These are phyloP conservation scores for Actinostola sp. DNA, from an alignment of 92 coral and sea anemone species.

Conservation along the genomic window DNA sequence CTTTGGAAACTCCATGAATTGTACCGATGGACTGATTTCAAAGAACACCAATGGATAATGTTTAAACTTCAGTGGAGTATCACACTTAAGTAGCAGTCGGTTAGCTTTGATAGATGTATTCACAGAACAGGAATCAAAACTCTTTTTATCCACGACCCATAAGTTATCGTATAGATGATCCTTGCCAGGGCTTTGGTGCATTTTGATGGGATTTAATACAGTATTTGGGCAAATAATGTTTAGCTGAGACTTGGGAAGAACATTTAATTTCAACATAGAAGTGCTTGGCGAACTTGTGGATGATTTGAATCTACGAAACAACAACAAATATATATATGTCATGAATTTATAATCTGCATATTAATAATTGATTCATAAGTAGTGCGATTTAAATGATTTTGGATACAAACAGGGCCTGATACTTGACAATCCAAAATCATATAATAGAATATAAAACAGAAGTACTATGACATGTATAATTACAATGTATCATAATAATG, in stretches of 20 bases:
- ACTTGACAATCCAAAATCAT: too few species aligned
- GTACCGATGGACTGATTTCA: constrained; percentile 33
- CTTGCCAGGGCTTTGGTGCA: constrained; percentile 29
- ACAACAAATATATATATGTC: background rate
- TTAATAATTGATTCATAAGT: too few species aligned
- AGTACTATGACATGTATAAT: too few species aligned
- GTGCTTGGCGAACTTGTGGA: constrained; percentile 5
- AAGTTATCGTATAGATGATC: constrained; percentile 58
- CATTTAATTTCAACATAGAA: constrained; percentile 19
- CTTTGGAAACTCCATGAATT: constrained; percentile 38
- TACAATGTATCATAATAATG: too few species aligned
- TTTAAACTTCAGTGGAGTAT: constrained; percentile 29
- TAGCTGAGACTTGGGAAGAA: constrained; percentile 49
- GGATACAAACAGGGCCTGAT: too few species aligned
- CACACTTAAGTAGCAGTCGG: constrained; percentile 25
- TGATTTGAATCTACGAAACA: constrained; percentile 17
- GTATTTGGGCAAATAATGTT: constrained; percentile 49
- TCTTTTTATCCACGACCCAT: constrained; percentile 62
- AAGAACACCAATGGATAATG: constrained; percentile 61
- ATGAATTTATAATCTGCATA: too few species aligned
- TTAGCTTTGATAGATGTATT: constrained; percentile 22
- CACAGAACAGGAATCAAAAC: constrained; percentile 57
- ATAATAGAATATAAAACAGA: too few species aligned
- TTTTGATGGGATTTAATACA: constrained; percentile 49
- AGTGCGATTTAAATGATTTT: too few species aligned